A percentile compares a stretch with the other conserved stretches of the same genome.
Conservation (phyloP, 2,888 invertebrate species). For the Sesia bembeciformis region DNA sequence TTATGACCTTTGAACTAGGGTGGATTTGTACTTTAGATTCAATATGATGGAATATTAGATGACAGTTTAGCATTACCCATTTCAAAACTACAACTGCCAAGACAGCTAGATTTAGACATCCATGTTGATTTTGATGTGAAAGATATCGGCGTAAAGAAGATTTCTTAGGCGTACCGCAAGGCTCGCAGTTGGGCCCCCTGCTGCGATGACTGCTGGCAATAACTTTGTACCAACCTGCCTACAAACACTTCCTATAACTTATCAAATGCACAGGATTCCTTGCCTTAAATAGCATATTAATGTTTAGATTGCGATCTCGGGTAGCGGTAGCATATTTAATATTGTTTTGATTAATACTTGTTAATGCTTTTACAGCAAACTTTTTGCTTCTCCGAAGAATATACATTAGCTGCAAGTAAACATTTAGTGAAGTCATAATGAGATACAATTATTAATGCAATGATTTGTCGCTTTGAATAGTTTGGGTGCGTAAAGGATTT, state of each 20-base stretch:
- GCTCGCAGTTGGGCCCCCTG: conserved; percentile 9
- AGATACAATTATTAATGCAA: background rate
- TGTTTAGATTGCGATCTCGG: conserved; percentile 7
- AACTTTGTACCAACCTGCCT: conserved; percentile 12
- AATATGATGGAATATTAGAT: no score
- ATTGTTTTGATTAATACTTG: conserved; percentile 8
- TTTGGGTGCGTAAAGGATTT: no score
- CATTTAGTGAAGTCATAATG: background rate
- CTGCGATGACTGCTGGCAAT: conserved; percentile 4
- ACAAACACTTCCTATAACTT: conserved; percentile 8
- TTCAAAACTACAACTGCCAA: background rate
- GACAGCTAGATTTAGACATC: background rate
- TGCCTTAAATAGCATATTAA: conserved; percentile 7
- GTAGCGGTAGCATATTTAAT: conserved; percentile 6
- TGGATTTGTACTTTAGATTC: no score
- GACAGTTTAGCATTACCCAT: no score
- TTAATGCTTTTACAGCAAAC: conserved; percentile 3
- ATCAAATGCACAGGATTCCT: conserved; percentile 6
- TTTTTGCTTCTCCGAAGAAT: background rate
- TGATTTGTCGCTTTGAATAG: no score
- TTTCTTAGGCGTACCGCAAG: background rate
- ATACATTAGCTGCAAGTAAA: background rate
- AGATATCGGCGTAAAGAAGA: background rate
- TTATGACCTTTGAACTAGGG: no score
- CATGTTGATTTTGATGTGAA: background rate